Conservation (phyloP, 1,140 invertebrate species). For the Cotesia glomerata region DNA sequence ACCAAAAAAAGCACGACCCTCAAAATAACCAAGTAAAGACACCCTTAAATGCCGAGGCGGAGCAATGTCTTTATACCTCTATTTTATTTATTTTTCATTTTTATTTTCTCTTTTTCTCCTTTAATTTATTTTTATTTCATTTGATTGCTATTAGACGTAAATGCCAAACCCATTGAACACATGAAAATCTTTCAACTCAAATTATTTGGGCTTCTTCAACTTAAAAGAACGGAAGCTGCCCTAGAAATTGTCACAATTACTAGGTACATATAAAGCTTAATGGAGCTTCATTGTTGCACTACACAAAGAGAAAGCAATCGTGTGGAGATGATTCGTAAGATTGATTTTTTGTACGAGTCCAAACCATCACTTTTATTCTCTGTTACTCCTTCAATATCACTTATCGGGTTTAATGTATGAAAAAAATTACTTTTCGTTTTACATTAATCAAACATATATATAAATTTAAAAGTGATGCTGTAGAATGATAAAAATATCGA, state of each 20-base stretch:
- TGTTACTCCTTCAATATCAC: neutral
- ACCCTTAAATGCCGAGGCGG: constrained; percentile 4
- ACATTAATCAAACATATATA: neutral
- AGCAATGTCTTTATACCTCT: neutral
- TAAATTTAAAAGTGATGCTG: neutral
- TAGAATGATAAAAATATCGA: too few relatives aligned
- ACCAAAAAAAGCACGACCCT: neutral
- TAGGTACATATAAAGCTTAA: neutral
- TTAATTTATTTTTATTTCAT: neutral
- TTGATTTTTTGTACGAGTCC: neutral
- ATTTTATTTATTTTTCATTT: neutral
- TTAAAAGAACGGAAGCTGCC: neutral
- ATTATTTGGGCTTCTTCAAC: neutral
- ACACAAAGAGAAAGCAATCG: neutral
- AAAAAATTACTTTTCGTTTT: too few relatives aligned
- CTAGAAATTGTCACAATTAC: neutral
- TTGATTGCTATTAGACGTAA: neutral
- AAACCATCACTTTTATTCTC: neutral
- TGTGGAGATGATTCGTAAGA: neutral
- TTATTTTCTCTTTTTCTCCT: neutral
- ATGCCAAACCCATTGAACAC: neutral
- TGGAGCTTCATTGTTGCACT: neutral
- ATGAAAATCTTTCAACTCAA: neutral
- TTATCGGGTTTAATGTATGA: neutral
- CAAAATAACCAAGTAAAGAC: constrained; percentile 10